Base-by-base conservation (phyloP, 2,113 vertebrate genomes). In the Corapipo altera region DNA sequence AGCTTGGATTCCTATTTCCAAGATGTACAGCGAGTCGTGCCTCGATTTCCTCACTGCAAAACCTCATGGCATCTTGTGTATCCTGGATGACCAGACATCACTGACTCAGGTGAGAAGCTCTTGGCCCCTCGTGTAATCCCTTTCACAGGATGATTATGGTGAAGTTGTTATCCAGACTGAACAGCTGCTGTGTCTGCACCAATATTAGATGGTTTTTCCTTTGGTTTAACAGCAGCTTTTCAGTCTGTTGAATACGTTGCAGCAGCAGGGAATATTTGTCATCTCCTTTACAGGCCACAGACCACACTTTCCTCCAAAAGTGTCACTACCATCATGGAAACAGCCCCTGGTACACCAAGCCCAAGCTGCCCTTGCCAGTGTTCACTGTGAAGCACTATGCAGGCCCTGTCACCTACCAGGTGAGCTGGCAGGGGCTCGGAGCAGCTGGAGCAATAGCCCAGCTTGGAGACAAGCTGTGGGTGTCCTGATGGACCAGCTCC, bases 241-340 rank as follows among this genome's bases (percentile, higher is more conserved):
- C 12, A 41, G 55, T 24, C 32, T 70, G 6, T 7, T 32, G 41
- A 37, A 27, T 59, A 54, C 17, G 5, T 30, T 71, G 46, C 23
- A 65, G 58, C 19, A 73, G 23, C 27, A 41, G 64, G 19, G 79
- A 89, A 54, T 23, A 15, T 54, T n/a, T 86, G 30, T 66, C 30
- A 21, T 43, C 35, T 92, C 39, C 39, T 91, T 66, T 44, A 9
- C 92, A 99, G 99, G 99, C 99, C 93, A 99, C 99, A 12, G 99
- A 99, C 97, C 99, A 99, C 95, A 99, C 98, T 82, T 99, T 99
- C 94, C 98, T 99, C 30, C 99, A 99, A 95, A 99, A 99, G 95
- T 99, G 99, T 97, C 99, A 99, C 95, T 99, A 99, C 81, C 98
- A 99, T 96, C 99, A 99, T 39, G 97, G 97, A 8, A 97, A 97